Evolutionary conservation across 1,140 invertebrate genomes (phyloP), one percentile per base, ranked within the genome.

Genomic region (Chlorops oryzae): DNA sequence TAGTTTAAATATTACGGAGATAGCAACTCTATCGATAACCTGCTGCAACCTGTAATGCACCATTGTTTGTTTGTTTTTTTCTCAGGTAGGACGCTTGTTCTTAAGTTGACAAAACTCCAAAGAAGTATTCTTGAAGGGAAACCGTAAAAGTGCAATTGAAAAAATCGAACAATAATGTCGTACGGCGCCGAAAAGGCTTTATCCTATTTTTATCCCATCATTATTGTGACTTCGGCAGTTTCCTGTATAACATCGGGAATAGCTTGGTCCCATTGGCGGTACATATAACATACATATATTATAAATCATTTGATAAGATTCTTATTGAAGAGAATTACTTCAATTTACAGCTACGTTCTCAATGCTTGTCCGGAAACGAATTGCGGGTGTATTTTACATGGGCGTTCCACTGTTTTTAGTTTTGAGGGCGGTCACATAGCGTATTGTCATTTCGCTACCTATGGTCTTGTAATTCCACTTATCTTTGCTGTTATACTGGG

Each of bases 351-450:
- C 4, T 68, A 75, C 41, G 82, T 81, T 0, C 69, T 86, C 7
- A 77, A 85, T 56, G 73, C 77, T 6, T 86, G 84, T 51, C 74
- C 80, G 5, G 77, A 83, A 47, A 73, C 66, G 1, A 77, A 79
- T 50, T 86, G 83, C 63, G 82, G 82, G 6, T 86, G 84, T 53
- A 80, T 85, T 56, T 71, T 87, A 0, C 82, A 81, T 57, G 77
- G 79, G n/a, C 66, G 74, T 1, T 78, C 74, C 40, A 79, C 80
- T 3, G 79, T 74, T 50, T 75, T 68, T 27, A 78, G 75, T 25
- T 84, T 85, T 49, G 78, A 78, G 58, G 84, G 84, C n/a, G 82
- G 83, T 0, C 76, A 80, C 28, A 78, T 78, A 7, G 76, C 76
- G 5, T 73, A 80, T 18, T 86, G 84, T 52, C 65, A 81, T 15